Percentiles rank a stretch among this genome's conserved stretches.
Conservation (phyloP, 2,113 vertebrate species). For the Nettapus auritus region DNA sequence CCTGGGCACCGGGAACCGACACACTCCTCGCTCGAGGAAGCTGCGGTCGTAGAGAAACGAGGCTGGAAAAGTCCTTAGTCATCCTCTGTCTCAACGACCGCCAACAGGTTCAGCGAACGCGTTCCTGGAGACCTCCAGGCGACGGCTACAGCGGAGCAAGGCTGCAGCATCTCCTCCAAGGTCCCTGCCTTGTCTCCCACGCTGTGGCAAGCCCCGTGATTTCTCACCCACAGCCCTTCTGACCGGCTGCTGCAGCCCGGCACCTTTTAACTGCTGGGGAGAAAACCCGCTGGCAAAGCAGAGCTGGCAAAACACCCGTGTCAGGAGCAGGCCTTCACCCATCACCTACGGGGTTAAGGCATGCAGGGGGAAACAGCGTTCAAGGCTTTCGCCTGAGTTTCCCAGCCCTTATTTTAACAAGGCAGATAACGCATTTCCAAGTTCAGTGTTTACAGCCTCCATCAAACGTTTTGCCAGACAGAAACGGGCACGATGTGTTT, state of each 20-base stretch:
- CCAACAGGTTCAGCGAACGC: rapidly evolving
- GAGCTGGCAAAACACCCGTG: not conserved
- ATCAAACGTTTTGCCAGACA: not conserved
- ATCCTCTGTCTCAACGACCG: not conserved
- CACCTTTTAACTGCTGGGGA: not conserved
- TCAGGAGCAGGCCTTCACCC: not conserved
- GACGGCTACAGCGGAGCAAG: not conserved
- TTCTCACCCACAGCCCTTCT: not conserved
- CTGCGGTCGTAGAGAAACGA: conserved; percentile 14
- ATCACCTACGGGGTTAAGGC: not conserved
- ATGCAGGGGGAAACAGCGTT: not conserved
- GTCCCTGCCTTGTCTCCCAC: not conserved
- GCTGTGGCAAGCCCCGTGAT: not conserved
- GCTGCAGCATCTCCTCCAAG: not conserved
- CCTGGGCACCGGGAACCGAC: not conserved
- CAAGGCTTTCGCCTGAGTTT: not conserved
- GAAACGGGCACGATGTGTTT: not conserved
- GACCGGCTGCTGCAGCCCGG: not conserved
- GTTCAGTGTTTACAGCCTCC: not conserved
- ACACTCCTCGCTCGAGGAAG: not conserved
- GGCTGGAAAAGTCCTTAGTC: conserved; percentile 12
- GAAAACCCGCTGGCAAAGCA: not conserved
- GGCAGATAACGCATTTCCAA: not conserved
- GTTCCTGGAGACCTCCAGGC: not conserved
- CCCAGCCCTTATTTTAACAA: not conserved